Evolutionary conservation across 2,888 invertebrate species (phyloP).

Genomic region (Ashinkailepas kermadecensis): DNA sequence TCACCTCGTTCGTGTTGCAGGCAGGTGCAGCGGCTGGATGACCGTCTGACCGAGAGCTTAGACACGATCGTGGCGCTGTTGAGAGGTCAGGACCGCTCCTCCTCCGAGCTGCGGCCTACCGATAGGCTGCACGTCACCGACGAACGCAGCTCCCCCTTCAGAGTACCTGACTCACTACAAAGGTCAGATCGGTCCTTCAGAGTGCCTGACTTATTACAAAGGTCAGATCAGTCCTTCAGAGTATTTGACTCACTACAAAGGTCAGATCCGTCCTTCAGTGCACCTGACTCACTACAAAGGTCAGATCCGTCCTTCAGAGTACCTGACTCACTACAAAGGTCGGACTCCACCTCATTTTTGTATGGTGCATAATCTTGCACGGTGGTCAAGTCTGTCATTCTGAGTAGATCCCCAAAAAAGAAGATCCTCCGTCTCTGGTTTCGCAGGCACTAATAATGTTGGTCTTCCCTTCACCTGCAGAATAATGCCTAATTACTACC

Average conservation of each 20-base stretch:
- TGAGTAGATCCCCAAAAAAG: neutral
- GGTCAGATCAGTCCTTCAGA: no score
- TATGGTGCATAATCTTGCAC: no score
- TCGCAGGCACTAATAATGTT: no score
- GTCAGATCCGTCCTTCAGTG: neutral
- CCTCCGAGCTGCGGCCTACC: neutral
- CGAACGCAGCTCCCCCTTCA: neutral
- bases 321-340: no score
- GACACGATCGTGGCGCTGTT: neutral
- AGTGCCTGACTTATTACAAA: no score
- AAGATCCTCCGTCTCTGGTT: no score
- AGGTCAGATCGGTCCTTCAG: neutral
- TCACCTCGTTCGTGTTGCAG: neutral
- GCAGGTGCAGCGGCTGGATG: neutral
- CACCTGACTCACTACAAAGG: constrained; percentile 10
- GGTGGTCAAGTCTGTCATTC: neutral
- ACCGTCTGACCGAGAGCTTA: neutral
- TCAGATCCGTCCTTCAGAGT: neutral
- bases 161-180: constrained; percentile 13
- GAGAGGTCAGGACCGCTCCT: neutral
- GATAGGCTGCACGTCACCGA: neutral
- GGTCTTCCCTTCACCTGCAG: no score
- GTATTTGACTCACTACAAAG: no score
- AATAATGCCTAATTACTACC: no score
- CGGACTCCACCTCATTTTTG: no score